These are phyloP conservation scores for Apostichopus leukothele DNA, from an alignment of 53 echinoderm and acorn worm genomes.

Conservation along the genomic window DNA sequence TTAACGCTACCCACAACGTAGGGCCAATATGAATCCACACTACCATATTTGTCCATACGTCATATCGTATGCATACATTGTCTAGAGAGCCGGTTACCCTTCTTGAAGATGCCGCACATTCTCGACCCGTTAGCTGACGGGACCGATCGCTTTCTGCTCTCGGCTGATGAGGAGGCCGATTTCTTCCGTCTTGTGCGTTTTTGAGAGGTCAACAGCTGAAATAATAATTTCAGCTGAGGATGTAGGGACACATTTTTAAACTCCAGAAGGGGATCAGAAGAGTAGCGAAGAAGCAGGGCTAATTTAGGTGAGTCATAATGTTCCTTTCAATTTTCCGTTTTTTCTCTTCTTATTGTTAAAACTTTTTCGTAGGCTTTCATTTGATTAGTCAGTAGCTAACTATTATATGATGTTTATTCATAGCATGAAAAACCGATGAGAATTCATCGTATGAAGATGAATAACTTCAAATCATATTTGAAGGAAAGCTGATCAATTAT, in stretches of 20 bases:
- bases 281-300: conserved; percentile 23
- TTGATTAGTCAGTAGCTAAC: background rate
- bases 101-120: conserved; percentile 17
- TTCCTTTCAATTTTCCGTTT: background rate
- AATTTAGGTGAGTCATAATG: conserved; percentile 17
- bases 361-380: background rate
- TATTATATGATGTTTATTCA: background rate
- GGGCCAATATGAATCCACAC: background rate
- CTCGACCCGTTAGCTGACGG: conserved; percentile 19
- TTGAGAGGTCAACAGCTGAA: conserved; percentile 38
- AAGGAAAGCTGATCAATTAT: no score
- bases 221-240: conserved; percentile 19
- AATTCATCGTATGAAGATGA: background rate
- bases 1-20: background rate
- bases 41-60: conserved; percentile 46
- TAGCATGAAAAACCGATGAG: background rate
- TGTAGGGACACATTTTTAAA: conserved; percentile 2
- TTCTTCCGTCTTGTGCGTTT: background rate
- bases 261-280: conserved; percentile 39
- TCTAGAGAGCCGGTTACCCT: background rate
- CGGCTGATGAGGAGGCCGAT: conserved; percentile 29
- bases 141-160: conserved; percentile 24
- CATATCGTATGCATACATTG: conserved; percentile 40
- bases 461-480: background rate
- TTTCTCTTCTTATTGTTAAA: background rate